These are phyloP conservation scores for Drosophila repleta DNA, from an alignment of 1,140 invertebrate genomes.

Conservation along the genomic window DNA sequence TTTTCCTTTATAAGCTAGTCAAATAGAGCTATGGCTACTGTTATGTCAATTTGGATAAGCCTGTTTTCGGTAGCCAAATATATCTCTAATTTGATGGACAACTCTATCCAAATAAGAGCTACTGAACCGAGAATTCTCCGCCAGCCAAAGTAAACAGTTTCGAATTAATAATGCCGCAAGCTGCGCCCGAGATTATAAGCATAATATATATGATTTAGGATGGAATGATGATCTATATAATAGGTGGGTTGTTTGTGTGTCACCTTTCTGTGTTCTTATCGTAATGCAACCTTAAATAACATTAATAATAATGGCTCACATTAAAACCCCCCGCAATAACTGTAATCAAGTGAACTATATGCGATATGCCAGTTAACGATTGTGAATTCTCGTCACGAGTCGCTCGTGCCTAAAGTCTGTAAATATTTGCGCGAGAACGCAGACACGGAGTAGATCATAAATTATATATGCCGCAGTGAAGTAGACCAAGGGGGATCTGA, in stretches of 20 bases:
- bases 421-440: constrained; percentile 35
- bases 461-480: constrained; percentile 49
- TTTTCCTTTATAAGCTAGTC: too few relatives aligned
- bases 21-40: too few relatives aligned
- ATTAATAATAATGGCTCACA: constrained; percentile 27
- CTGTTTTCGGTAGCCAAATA: too few relatives aligned
- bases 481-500: background rate
- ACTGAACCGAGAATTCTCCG: background rate
- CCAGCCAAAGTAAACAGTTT: background rate
- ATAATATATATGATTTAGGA: background rate
- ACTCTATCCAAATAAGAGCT: background rate
- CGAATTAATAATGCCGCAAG: background rate
- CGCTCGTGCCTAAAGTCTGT: constrained; percentile 49
- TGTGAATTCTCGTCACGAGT: constrained; percentile 40
- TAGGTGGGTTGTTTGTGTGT: constrained; percentile 17
- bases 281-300: constrained; percentile 24
- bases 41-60: too few relatives aligned
- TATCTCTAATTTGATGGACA: too few relatives aligned
- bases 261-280: constrained; percentile 43
- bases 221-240: constrained; percentile 10
- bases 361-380: constrained; percentile 45
- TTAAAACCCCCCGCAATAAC: constrained; percentile 41
- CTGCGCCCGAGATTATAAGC: background rate
- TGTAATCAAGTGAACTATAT: constrained; percentile 45
- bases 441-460: constrained; percentile 31